Evolutionary conservation across 2,888 invertebrate species (phyloP).

Genomic region (Perdita meconis): DNA sequence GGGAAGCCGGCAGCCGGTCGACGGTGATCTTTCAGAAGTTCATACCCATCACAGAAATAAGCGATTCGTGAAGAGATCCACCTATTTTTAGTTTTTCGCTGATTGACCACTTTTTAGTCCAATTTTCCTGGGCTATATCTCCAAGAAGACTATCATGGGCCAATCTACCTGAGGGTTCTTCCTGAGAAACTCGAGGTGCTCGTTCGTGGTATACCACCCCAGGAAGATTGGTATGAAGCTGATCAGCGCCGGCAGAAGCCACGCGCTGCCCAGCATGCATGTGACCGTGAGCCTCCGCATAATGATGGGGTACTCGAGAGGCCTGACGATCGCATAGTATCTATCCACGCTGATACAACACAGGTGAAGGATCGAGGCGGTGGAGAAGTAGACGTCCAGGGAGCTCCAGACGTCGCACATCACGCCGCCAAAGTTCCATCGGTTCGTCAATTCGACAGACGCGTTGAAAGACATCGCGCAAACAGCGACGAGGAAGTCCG

Average conservation of each 20-base stretch:
- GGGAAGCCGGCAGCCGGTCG: too few relatives aligned
- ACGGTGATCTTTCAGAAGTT: too few relatives aligned
- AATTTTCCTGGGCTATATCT: too few relatives aligned
- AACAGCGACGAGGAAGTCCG: conserved; percentile 96
- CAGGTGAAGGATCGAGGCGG: conserved; percentile 95
- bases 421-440: conserved; percentile 95
- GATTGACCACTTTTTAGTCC: too few relatives aligned
- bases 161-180: conserved; percentile 87
- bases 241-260: conserved; percentile 87
- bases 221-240: conserved; percentile 88
- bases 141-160: neutral
- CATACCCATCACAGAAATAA: too few relatives aligned
- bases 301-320: conserved; percentile 95
- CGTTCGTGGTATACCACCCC: conserved; percentile 89
- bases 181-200: conserved; percentile 86
- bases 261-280: conserved; percentile 85
- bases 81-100: too few relatives aligned
- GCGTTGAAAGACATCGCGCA: conserved; percentile 97
- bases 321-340: conserved; percentile 95
- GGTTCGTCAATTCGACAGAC: conserved; percentile 92
- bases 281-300: conserved; percentile 93
- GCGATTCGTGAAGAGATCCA: too few relatives aligned
- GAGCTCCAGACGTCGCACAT: conserved; percentile 98
- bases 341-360: conserved; percentile 98
- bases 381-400: conserved; percentile 96